Percentiles rank a stretch among this genome's conserved stretches.
Conservation (phyloP, 2,888 invertebrate genomes). For the Cantharis nigra region DNA sequence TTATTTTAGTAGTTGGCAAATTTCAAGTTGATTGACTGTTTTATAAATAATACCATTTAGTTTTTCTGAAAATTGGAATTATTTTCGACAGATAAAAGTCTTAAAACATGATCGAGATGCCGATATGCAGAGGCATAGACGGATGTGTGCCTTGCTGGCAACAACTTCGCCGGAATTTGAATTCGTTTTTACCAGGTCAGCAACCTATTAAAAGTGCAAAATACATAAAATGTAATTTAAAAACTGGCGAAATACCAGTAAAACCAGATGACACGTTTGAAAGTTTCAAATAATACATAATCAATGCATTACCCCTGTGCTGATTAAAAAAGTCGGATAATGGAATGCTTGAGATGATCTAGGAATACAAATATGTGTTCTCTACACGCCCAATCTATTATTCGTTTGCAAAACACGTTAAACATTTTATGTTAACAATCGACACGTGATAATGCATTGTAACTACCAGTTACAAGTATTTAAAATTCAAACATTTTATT, state of each 20-base stretch:
- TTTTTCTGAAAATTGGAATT: neutral
- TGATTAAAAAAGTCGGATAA: neutral
- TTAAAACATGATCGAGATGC: neutral
- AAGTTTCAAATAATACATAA: neutral
- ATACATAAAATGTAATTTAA: neutral
- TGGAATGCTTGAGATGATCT: slow-evolving; percentile 8
- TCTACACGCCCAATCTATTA: slow-evolving; percentile 24
- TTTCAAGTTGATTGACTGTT: neutral
- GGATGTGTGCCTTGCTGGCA: neutral
- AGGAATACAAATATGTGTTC: slow-evolving; percentile 17
- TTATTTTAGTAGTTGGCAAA: neutral
- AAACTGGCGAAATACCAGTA: neutral
- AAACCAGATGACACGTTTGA: neutral
- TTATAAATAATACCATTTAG: neutral
- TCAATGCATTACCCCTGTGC: neutral
- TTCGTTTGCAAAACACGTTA: slow-evolving; percentile 37
- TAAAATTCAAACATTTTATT: slow-evolving; percentile 1
- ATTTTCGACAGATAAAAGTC: neutral
- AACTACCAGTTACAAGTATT: slow-evolving; percentile 32
- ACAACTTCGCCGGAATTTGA: neutral
- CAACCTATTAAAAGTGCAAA: neutral
- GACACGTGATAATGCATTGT: slow-evolving; percentile 32
- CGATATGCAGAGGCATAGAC: neutral
- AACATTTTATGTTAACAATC: slow-evolving; percentile 36
- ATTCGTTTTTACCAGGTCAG: neutral